These are phyloP conservation scores for Neofelis nebulosa DNA, from an alignment of 2,113 vertebrate species.

Conservation along the genomic window DNA sequence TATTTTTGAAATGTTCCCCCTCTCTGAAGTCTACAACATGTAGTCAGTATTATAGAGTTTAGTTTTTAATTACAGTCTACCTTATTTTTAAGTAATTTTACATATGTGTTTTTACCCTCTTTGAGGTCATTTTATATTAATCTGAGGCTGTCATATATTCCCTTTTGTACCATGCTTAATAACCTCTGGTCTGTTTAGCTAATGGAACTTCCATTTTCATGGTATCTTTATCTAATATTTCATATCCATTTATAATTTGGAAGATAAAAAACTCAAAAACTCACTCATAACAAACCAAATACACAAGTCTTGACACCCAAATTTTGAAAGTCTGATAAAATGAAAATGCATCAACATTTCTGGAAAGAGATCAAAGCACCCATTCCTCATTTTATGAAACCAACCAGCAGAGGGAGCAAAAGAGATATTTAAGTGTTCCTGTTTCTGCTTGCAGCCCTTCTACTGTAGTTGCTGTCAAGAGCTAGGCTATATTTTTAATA, in stretches of 20 bases:
- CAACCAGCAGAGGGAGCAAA: conserved; percentile 74
- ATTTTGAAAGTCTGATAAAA: background rate
- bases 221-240: background rate
- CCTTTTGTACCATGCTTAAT: background rate
- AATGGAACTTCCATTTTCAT: background rate
- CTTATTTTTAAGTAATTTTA: background rate
- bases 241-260: background rate
- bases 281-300: background rate
- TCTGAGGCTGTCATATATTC: background rate
- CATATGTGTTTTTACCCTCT: background rate
- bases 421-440: conserved; percentile 29
- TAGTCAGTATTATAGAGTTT: background rate
- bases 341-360: background rate
- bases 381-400: background rate
- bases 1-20: background rate
- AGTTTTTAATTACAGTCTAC: background rate
- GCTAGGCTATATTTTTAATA: background rate
- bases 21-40: background rate
- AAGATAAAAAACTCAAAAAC: background rate
- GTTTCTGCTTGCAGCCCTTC: background rate
- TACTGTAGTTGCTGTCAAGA: background rate
- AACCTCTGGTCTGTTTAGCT: background rate
- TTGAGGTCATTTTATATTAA: background rate
- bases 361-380: conserved; percentile 7
- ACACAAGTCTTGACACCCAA: background rate